Base-by-base conservation (phyloP, 2,888 invertebrate species). In the Prosopocoilus inquinatus region DNA sequence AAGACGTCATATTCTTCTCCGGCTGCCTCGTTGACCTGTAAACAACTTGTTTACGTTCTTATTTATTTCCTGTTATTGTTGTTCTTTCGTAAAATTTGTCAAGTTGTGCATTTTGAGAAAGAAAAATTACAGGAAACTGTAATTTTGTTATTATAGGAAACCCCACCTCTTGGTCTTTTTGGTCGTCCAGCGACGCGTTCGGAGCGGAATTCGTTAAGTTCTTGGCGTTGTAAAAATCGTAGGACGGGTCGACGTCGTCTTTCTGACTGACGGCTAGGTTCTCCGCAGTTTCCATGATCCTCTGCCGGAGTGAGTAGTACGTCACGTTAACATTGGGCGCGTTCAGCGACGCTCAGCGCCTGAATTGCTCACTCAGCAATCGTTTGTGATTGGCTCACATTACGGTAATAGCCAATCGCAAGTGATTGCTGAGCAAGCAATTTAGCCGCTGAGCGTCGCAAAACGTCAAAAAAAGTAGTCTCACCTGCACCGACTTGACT, bases 281-380 rank as follows among this genome's bases (percentile, higher is more conserved):
- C 73, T 94, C 93, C 0, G 94, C 94, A 5, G 89, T 88, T 74
- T 94, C 93, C 79, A 93, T 91, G 68, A 94, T 93, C 68, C 94
- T 82, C 88, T 89, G 70, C 16, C 71, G 70, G 53, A 56, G n/a
- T n/a, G n/a, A n/a, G n/a, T n/a, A n/a, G n/a, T n/a, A 20, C 20
- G 20, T 20, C 20, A 20, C 4, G 4, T 20, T 4, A 20, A 20
- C 20, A 20, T 3, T 20, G 20, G n/a, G n/a, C n/a, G n/a, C n/a
- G n/a, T n/a, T n/a, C n/a, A n/a, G n/a, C n/a, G n/a, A n/a, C n/a
- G n/a, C n/a, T n/a, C n/a, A n/a, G n/a, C n/a, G n/a, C n/a, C n/a
- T n/a, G n/a, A n/a, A n/a, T n/a, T n/a, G n/a, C n/a, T n/a, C n/a
- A n/a, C n/a, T n/a, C n/a, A n/a, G n/a, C n/a, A n/a, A n/a, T n/a